Evolutionary conservation across 2,797 vertebrate genomes (phyloP).

Genomic region (Diplodus sargus): DNA sequence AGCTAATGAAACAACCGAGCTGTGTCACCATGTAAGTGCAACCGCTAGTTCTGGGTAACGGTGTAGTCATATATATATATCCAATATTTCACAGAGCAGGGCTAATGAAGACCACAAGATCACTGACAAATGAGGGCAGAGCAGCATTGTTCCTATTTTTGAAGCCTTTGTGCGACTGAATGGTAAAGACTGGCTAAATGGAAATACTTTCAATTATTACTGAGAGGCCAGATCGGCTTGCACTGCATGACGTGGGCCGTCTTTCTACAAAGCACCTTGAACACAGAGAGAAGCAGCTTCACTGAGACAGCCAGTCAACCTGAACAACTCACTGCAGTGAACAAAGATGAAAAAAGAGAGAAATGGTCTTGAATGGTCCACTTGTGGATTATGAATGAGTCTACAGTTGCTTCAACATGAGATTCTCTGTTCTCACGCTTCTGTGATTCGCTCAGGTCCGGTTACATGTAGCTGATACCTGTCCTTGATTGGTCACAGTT

Average conservation of each 20-base stretch:
- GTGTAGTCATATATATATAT: neutral
- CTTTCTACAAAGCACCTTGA: constrained; percentile 71
- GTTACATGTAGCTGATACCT: constrained; percentile 71
- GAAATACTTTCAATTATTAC: constrained; percentile 90
- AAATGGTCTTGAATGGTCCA: constrained; percentile 24
- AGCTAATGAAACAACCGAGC: neutral
- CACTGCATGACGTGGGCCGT: constrained; percentile 71
- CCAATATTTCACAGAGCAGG: constrained; percentile 8
- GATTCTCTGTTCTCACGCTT: constrained; percentile 63
- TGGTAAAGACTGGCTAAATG: constrained; percentile 81
- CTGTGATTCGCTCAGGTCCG: constrained; percentile 64
- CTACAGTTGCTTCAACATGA: constrained; percentile 54
- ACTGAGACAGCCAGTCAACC: constrained; percentile 23
- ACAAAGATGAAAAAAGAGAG: constrained; percentile 36
- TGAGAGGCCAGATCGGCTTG: constrained; percentile 85
- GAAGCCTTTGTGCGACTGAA: constrained; percentile 67
- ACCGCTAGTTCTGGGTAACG: neutral
- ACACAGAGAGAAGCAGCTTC: constrained; percentile 44
- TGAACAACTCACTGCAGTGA: constrained; percentile 49
- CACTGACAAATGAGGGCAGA: constrained; percentile 33
- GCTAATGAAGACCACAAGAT: constrained; percentile 22
- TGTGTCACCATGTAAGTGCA: neutral
- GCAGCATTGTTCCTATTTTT: constrained; percentile 59
- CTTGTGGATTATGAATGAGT: constrained; percentile 68
- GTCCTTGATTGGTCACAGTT: constrained; percentile 68